A percentile compares a stretch with the other conserved stretches of the same genome.
Evolutionary conservation across 2,888 invertebrate species (phyloP).

Genomic region (Lithophane ornitopus): DNA sequence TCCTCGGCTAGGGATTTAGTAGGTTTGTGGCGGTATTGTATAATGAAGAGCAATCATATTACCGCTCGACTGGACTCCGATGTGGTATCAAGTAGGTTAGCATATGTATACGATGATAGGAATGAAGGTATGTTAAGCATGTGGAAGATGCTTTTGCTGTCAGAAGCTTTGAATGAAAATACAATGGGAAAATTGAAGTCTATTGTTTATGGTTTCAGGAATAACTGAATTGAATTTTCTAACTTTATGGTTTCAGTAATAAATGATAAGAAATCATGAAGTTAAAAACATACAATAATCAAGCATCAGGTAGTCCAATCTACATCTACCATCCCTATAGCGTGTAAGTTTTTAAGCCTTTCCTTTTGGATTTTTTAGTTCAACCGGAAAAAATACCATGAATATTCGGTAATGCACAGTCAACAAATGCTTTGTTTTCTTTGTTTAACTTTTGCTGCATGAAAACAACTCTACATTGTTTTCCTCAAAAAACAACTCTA

Average conservation of each 20-base stretch:
- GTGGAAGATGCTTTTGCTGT: conserved; percentile 18
- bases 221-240: not conserved
- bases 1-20: conserved; percentile 49
- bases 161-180: conserved; percentile 27
- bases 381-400: not conserved
- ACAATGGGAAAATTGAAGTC: conserved; percentile 32
- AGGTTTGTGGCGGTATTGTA: conserved; percentile 53
- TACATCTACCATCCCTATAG: not conserved
- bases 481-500: not conserved
- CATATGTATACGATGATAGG: conserved; percentile 4
- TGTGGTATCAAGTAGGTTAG: conserved; percentile 25
- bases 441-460: conserved; percentile 4
- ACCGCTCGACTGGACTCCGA: conserved; percentile 34
- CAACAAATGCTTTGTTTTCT: not conserved
- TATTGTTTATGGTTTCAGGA: conserved; percentile 27
- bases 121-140: conserved; percentile 1
- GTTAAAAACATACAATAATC: too few species aligned
- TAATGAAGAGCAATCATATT: conserved; percentile 54
- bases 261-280: too few species aligned
- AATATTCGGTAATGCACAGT: not conserved
- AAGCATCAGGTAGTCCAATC: not conserved
- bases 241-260: not conserved
- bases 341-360: not conserved
- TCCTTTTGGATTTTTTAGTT: not conserved
- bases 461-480: not conserved